Evolutionary conservation across 2,113 vertebrate genomes (phyloP).

Genomic region (Mugil cephalus): DNA sequence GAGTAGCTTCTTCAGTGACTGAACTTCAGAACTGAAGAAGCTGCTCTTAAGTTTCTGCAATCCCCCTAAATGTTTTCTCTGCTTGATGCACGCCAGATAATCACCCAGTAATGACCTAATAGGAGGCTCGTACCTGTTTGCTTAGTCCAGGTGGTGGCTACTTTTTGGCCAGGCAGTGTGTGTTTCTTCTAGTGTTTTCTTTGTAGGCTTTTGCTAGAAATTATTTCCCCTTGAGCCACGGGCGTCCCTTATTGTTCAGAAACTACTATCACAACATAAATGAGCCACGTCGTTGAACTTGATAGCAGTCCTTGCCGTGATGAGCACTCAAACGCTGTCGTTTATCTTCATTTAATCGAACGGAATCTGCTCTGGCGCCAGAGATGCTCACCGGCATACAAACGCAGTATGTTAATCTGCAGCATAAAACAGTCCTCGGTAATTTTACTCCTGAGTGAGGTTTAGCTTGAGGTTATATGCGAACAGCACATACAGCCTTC

Average conservation of each 20-base stretch:
- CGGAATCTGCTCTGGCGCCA: background rate
- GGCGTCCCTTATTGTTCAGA: background rate
- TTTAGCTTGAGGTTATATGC: background rate
- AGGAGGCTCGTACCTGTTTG: no score
- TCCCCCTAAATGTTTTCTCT: no score
- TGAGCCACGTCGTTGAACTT: background rate
- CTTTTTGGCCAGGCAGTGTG: no score
- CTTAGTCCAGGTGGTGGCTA: no score
- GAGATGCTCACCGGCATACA: background rate
- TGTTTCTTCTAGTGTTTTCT: no score
- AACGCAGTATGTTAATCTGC: background rate
- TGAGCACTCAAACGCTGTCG: background rate
- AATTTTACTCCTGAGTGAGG: background rate
- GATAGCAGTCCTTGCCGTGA: background rate
- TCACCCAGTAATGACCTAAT: no score
- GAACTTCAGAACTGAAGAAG: no score
- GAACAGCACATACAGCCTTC: no score
- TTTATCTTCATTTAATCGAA: background rate
- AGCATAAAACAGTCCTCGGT: background rate
- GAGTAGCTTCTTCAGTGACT: no score
- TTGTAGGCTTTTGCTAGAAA: no score
- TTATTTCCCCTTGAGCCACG: background rate
- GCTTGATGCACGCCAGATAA: no score
- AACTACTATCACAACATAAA: background rate
- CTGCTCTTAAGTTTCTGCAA: no score